phyloP scores from a whole-genome alignment of 2,113 vertebrate genomes.

The Stictonetta naevosa region DNA sequence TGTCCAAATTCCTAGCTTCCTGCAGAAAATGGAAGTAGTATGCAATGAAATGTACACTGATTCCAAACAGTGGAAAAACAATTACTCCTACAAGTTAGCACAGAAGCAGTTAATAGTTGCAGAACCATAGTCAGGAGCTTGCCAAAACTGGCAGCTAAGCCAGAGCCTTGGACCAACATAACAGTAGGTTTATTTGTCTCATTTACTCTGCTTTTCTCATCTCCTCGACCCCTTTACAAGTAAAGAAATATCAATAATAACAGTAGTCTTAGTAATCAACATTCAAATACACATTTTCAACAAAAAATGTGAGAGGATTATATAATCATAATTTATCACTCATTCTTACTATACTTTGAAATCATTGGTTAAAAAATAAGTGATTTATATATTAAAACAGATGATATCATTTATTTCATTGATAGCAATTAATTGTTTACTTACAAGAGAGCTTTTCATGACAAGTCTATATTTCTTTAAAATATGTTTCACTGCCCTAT shows the following conservation, averaged over 20 bases:
- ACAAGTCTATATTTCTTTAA: background rate
- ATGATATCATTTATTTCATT: conserved; percentile 2
- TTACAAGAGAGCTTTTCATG: background rate
- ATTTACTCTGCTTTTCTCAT: background rate
- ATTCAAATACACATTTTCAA: conserved; percentile 9
- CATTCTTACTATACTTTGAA: background rate
- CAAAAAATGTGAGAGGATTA: background rate
- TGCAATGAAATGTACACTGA: background rate
- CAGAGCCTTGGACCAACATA: background rate
- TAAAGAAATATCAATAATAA: background rate
- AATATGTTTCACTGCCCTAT: background rate
- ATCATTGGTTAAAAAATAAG: background rate
- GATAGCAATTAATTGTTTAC: background rate
- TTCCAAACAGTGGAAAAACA: background rate
- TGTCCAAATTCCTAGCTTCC: conserved; percentile 11
- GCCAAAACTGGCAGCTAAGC: conserved; percentile 22
- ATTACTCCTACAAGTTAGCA: background rate
- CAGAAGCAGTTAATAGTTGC: conserved; percentile 4
- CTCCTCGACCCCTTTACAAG: background rate
- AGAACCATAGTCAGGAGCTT: background rate
- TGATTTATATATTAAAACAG: background rate
- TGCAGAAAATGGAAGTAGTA: background rate
- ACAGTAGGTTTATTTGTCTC: background rate
- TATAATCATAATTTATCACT: background rate
- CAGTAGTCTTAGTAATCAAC: background rate